Evolutionary conservation across 2,797 vertebrate genomes (phyloP), one percentile per base, ranked within the genome.

Genomic region (Mus caroli): DNA sequence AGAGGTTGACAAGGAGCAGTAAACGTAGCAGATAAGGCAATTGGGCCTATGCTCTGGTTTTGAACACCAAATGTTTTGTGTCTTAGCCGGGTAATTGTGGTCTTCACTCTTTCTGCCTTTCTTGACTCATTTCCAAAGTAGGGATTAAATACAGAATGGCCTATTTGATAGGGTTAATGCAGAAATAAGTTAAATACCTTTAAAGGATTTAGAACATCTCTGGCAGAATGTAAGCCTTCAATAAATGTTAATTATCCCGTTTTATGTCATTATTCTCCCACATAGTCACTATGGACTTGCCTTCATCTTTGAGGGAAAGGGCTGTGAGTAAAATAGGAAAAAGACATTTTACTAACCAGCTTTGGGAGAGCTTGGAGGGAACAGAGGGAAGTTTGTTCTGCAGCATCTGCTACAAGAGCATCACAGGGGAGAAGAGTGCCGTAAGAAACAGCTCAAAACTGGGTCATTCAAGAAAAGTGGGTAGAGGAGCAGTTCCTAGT

Each of bases 331-430:
- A 91, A 94, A 95, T 58, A 56, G 78, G 90, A 80, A 93, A 88
- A 91, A 92, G 88, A 67, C 60, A 37, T 90, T 97, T 95, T 64
- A 92, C 85, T 95, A 84, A 96, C 75, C 88, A 77, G 75, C n/a
- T n/a, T 46, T 37, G 62, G 75, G 50, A 83, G 90, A 92, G 52
- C 76, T 60, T 1, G 4, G 56, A 40, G 28, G 86, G 73, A 88
- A 50, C 54, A 71, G 60, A 91, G 91, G 40, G 58, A 84, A 79
- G 73, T 20, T 62, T 95, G 88, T 26, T 71, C 46, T 22, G 0
- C 1, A 83, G 50, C 58, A 60, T 86, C 92, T 94, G 88, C 83
- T 94, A 76, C 64, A 71, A 95, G 56, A 46, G 78, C 75, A 92
- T 62, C 37, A 43, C 11, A 86, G 62, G 88, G 87, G 90, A 95